Conservation (phyloP, 2,888 invertebrate genomes). For the Tricholauxania praeusta region DNA sequence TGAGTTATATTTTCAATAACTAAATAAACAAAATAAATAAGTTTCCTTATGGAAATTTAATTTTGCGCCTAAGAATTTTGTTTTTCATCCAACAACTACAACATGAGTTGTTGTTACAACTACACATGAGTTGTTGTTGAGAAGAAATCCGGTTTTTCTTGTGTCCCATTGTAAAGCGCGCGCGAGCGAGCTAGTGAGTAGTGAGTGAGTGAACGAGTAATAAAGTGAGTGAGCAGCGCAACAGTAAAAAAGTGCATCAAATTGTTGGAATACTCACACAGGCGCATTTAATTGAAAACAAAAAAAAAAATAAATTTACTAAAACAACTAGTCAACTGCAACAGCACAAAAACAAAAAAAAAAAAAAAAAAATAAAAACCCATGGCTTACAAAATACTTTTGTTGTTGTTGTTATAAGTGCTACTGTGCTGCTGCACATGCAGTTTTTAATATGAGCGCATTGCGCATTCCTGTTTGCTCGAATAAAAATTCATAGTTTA, state of each 20-base stretch:
- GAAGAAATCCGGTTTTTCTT: constrained; percentile 30
- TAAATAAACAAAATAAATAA: background rate
- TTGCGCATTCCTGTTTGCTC: no score
- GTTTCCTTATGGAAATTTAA: background rate
- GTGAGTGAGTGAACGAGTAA: no score
- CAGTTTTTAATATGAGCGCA: no score
- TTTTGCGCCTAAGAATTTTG: no score
- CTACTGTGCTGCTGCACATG: no score
- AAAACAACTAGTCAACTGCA: constrained; percentile 4
- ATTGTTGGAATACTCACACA: background rate
- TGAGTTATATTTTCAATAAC: background rate
- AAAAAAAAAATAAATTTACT: background rate
- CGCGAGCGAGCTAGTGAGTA: background rate
- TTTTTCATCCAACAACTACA: constrained; percentile 12
- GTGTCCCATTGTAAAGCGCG: constrained; percentile 18
- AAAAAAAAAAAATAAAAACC: background rate
- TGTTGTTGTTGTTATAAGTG: no score
- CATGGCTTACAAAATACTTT: no score
- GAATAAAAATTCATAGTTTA: no score
- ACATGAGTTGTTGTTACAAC: no score
- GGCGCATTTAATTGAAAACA: background rate
- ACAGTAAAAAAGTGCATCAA: constrained; percentile 24
- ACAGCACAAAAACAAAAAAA: background rate
- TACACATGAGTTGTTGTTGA: no score
- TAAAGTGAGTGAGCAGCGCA: no score